These are phyloP conservation scores for Melinaea marsaeus DNA, from an alignment of 2,888 invertebrate genomes.

Conservation along the genomic window DNA sequence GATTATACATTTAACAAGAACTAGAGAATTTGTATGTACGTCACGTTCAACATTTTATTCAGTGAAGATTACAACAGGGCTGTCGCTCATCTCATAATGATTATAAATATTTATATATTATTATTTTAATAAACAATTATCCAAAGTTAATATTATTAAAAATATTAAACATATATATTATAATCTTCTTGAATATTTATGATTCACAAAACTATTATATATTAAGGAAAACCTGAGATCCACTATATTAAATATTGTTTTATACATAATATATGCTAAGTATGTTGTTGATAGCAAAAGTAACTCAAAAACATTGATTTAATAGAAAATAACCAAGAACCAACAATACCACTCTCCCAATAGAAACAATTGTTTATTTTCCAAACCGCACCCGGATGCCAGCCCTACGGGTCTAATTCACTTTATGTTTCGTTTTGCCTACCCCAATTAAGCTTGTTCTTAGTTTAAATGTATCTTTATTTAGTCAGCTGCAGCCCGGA, in stretches of 20 bases:
- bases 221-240: too few relatives aligned
- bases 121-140: too few relatives aligned
- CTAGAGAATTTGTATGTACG: conserved; percentile 41
- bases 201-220: too few relatives aligned
- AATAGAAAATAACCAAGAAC: background rate
- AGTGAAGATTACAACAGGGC: conserved; percentile 32
- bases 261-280: too few relatives aligned
- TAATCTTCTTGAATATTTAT: too few relatives aligned
- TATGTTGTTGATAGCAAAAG: background rate
- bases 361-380: conserved; percentile 4
- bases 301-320: background rate
- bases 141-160: too few relatives aligned
- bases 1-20: conserved; percentile 35
- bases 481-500: conserved; percentile 12
- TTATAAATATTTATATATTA: too few relatives aligned
- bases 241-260: too few relatives aligned
- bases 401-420: conserved; percentile 44
- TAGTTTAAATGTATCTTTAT: conserved; percentile 32
- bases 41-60: conserved; percentile 46
- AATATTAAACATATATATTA: too few relatives aligned
- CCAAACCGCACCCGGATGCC: conserved; percentile 9
- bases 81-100: background rate
- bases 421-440: conserved; percentile 42
- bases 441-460: conserved; percentile 41
- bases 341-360: background rate